phyloP scores from a whole-genome alignment of 2,113 vertebrate species.

The Vulpes lagopus region DNA sequence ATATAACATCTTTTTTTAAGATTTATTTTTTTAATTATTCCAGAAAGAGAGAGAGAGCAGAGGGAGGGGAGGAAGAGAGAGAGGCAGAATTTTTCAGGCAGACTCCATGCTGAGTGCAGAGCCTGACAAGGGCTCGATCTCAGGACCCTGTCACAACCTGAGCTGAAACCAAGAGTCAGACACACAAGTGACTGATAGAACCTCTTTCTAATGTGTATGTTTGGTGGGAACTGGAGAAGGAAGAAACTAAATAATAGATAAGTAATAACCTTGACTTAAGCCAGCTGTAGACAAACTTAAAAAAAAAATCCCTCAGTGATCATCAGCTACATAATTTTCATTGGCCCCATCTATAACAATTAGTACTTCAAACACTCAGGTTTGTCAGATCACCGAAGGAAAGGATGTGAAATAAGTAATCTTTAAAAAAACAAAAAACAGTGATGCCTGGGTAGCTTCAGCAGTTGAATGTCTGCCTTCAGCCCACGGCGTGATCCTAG shows the following conservation, averaged over 20 bases:
- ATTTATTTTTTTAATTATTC: not conserved
- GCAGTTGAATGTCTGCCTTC: too few species aligned
- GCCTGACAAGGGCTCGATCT: not conserved
- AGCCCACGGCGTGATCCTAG: too few species aligned
- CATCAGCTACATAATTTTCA: constrained; percentile 25
- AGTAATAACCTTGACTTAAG: not conserved
- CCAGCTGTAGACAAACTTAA: not conserved
- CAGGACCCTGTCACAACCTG: not conserved
- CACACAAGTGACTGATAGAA: not conserved
- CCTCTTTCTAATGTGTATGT: not conserved
- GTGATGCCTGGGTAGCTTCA: not conserved
- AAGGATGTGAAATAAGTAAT: not conserved
- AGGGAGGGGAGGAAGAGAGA: not conserved
- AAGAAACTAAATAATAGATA: not conserved
- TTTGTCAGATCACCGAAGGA: not conserved
- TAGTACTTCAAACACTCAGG: not conserved
- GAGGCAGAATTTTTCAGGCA: not conserved
- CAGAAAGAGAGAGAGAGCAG: not conserved
- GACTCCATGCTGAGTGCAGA: not conserved
- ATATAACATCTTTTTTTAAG: not conserved
- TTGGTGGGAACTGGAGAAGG: not conserved
- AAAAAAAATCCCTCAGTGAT: not conserved
- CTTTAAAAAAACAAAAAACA: not conserved
- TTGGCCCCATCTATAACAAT: not conserved
- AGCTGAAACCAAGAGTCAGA: not conserved